These are phyloP conservation scores for Cryptomyrus ogoouensis DNA, from an alignment of 2,113 vertebrate species.

Conservation along the genomic window DNA sequence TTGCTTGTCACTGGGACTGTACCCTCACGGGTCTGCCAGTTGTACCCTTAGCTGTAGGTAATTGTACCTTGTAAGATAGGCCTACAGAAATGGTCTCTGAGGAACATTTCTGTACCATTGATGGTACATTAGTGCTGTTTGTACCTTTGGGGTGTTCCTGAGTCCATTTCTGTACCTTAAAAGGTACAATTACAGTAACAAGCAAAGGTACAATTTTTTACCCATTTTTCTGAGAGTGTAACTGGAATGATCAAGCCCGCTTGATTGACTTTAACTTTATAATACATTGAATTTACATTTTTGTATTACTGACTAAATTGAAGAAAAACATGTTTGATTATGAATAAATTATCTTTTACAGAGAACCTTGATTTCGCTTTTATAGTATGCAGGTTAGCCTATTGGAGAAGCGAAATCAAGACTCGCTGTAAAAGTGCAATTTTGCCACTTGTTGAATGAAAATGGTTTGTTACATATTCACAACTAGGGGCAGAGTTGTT, in stretches of 20 bases:
- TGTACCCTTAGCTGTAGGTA: too few relatives aligned
- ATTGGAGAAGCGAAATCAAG: not conserved
- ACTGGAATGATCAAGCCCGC: not conserved
- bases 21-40: too few relatives aligned
- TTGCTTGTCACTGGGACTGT: too few relatives aligned
- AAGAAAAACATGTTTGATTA: not conserved
- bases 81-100: too few relatives aligned
- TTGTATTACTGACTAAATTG: not conserved
- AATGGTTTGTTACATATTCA: not conserved
- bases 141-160: too few relatives aligned
- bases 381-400: not conserved
- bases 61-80: too few relatives aligned
- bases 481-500: not conserved
- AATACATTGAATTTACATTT: not conserved
- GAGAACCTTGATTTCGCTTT: not conserved
- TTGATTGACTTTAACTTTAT: not conserved
- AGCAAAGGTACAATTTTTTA: too few relatives aligned
- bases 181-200: too few relatives aligned
- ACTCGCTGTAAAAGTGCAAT: not conserved
- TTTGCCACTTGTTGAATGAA: not conserved
- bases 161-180: too few relatives aligned
- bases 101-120: too few relatives aligned
- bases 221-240: too few relatives aligned
- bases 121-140: too few relatives aligned
- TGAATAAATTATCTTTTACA: not conserved